Base-by-base conservation (phyloP, 2,888 invertebrate genomes). In the Deilephila elpenor region DNA sequence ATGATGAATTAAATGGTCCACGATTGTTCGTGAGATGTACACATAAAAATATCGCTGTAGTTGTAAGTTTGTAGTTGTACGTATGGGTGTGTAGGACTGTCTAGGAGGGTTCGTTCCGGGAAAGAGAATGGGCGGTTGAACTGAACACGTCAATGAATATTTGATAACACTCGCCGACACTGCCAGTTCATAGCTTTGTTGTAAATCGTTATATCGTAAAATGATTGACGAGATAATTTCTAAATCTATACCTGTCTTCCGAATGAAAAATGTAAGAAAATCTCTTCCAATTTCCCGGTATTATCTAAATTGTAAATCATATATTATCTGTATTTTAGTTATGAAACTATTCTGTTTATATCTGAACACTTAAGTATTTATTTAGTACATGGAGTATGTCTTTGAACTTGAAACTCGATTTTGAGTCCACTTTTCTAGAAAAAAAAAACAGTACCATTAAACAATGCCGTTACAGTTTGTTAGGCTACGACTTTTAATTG, bases 121-220 rank as follows among this genome's bases (percentile, higher is more conserved):
- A 75, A 73, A 74, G 71, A 72, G 64, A 74, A 75, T 71, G 73
- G 53, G 76, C 71, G 64, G 70, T 71, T 75, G 60, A 73, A 77
- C 72, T 80, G 79, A 78, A 80, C 74, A 77, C 76, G 72, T 70
- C 76, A 62, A 79, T 81, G 78, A 82, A 82, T 83, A 79, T 83
- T 83, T 82, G 76, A 82, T 81, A 75, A 72, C 67, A 76, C 74
- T 37, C 17, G 37, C 53, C 14, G 29, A n/a, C 51, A 51, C 32
- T 53, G 7, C 25, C 25, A 17, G 51, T 25, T 14, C 25, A 44
- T 44, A 51, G 67, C 37, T 67, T 62, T 34, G 61, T 62, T 62
- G 34, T 34, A 62, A 34, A 62, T n/a, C 14, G 17, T 56, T n/a
- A 56, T 56, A 34, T 19, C 7, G 5, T 8, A 60, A 25, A 29